Percentiles rank a stretch among this genome's conserved stretches.
phyloP scores from a whole-genome alignment of 2,888 invertebrate genomes.

The Sepioteuthis lessoniana region DNA sequence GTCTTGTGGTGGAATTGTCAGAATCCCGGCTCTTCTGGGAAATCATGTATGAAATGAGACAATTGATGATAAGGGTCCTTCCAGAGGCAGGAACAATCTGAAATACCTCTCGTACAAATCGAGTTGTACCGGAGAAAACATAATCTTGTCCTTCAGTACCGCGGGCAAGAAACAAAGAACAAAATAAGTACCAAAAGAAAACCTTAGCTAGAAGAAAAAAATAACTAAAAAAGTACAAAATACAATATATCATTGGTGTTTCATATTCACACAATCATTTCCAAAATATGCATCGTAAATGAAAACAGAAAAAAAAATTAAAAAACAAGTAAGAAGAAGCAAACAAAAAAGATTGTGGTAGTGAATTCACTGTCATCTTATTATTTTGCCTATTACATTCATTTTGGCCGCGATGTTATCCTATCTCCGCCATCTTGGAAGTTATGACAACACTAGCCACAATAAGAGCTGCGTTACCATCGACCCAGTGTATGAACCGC shows the following conservation, averaged over 20 bases:
- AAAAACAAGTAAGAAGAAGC: neutral
- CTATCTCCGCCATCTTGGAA: neutral
- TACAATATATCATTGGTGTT: neutral
- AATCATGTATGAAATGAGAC: constrained; percentile 33
- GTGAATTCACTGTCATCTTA: neutral
- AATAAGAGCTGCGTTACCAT: neutral
- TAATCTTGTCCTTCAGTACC: neutral
- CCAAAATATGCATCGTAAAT: neutral
- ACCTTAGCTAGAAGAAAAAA: neutral
- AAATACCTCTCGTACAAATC: constrained; percentile 33
- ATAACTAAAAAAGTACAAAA: neutral
- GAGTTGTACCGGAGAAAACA: neutral
- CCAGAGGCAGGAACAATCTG: neutral
- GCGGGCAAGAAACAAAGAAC: neutral
- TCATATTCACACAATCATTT: neutral
- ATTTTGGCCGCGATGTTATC: neutral
- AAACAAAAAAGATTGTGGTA: neutral
- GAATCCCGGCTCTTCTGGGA: neutral
- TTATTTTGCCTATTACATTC: neutral
- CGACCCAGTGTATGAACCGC: neutral
- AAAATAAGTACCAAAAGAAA: neutral
- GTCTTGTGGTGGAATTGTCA: constrained; percentile 12
- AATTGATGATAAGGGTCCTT: neutral
- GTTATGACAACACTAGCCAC: neutral
- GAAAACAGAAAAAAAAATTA: neutral